Evolutionary conservation across 2,888 invertebrate genomes (phyloP).

Genomic region (Caenorhabditis sp.): DNA sequence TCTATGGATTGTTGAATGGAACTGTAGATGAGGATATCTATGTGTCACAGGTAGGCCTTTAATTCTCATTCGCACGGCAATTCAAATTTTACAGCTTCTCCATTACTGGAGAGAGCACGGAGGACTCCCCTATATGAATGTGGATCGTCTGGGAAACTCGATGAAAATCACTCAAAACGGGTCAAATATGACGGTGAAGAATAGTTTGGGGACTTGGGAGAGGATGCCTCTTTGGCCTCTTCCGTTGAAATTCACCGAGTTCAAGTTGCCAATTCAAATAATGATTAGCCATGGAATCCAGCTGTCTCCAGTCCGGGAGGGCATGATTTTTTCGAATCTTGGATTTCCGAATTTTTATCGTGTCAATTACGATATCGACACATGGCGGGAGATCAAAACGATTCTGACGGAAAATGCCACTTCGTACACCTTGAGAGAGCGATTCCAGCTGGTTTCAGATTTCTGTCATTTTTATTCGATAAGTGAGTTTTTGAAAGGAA

Average conservation of each 20-base stretch:
- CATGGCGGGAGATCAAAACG: constrained; percentile 65
- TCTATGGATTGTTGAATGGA: constrained; percentile 53
- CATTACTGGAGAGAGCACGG: constrained; percentile 70
- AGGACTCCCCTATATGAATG: constrained; percentile 65
- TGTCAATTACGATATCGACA: constrained; percentile 72
- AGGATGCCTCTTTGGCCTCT: constrained; percentile 73
- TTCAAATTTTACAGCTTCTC: constrained; percentile 53
- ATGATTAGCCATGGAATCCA: constrained; percentile 73
- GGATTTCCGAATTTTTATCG: constrained; percentile 71
- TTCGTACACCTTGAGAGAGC: constrained; percentile 66
- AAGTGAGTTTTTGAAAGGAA: constrained; percentile 61
- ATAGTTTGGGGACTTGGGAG: constrained; percentile 63
- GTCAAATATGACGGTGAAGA: constrained; percentile 64
- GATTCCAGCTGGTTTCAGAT: constrained; percentile 69
- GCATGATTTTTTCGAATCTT: constrained; percentile 56
- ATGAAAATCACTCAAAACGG: constrained; percentile 66
- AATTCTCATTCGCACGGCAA: neutral
- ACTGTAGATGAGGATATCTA: constrained; percentile 63
- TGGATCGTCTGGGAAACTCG: constrained; percentile 63
- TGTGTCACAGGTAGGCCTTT: constrained; percentile 49
- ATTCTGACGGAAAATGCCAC: constrained; percentile 69
- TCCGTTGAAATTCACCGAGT: constrained; percentile 69
- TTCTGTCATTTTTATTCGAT: constrained; percentile 71
- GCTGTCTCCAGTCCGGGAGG: constrained; percentile 67
- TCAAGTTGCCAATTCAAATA: constrained; percentile 69